Conservation (phyloP, 2,797 vertebrate genomes). For the Erpetoichthys calabaricus region DNA sequence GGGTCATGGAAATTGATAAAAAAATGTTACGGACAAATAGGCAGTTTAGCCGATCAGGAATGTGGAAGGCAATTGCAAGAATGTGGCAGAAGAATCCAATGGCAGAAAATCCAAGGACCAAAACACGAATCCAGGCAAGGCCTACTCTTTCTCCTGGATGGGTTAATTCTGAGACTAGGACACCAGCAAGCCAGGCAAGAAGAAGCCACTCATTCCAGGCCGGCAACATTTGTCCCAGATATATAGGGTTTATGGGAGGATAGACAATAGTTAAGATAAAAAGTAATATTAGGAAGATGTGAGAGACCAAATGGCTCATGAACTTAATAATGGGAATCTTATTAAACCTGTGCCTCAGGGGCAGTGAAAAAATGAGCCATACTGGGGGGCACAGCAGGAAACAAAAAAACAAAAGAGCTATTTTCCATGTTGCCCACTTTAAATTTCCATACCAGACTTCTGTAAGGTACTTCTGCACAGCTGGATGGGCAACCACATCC, state of each 20-base stretch:
- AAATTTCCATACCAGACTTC: conserved; percentile 35
- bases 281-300: conserved; percentile 33
- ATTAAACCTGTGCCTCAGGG: conserved; percentile 30
- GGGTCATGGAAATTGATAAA: conserved; percentile 32
- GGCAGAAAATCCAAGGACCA: conserved; percentile 31
- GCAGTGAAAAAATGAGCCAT: conserved; percentile 36
- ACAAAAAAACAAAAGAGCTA: conserved; percentile 30
- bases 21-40: conserved; percentile 36
- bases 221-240: conserved; percentile 24
- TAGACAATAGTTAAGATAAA: conserved; percentile 37
- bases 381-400: conserved; percentile 30
- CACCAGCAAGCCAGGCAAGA: conserved; percentile 33
- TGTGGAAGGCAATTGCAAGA: conserved; percentile 24
- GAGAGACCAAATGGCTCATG: conserved; percentile 40
- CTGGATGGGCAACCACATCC: conserved; percentile 31
- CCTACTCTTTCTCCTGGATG: conserved; percentile 29
- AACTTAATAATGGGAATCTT: conserved; percentile 39
- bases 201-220: conserved; percentile 36
- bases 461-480: conserved; percentile 37
- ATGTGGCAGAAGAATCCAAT: conserved; percentile 34
- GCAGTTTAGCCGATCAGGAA: conserved; percentile 21
- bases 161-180: conserved; percentile 34
- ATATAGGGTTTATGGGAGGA: conserved; percentile 29
- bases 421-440: conserved; percentile 32
- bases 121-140: conserved; percentile 36